phyloP scores from a whole-genome alignment of 1,140 invertebrate species.

The Paraescarpia echinospica region DNA sequence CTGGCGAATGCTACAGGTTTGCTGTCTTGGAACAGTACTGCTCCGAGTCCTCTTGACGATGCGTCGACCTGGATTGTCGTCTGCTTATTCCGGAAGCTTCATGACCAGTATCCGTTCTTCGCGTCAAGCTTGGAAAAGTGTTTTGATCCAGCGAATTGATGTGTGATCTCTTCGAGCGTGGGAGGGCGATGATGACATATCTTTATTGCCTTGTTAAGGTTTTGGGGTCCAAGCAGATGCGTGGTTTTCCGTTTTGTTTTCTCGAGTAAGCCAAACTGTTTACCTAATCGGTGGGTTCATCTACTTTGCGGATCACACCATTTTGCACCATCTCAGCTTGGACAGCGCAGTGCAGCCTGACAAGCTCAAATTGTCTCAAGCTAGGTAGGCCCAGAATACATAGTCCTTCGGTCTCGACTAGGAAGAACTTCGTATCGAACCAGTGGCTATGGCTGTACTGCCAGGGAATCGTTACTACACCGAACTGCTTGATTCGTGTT shows the following conservation, averaged over 20 bases:
- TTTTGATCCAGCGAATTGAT: no score
- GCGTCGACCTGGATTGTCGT: conserved; percentile 41
- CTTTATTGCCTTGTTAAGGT: no score
- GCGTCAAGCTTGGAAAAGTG: no score
- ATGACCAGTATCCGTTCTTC: no score
- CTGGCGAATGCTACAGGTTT: conserved; percentile 58
- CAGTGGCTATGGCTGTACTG: neutral
- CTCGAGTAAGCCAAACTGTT: no score
- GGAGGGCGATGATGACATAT: no score
- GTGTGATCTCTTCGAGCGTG: no score
- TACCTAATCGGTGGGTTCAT: no score
- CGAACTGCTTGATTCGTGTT: neutral
- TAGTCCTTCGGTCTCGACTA: neutral
- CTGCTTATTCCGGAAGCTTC: conserved; percentile 49
- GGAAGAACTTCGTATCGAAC: neutral
- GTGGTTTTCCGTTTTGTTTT: no score
- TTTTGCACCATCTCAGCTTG: no score
- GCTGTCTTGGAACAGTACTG: conserved; percentile 56
- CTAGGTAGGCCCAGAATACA: neutral
- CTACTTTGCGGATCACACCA: no score
- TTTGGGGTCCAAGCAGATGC: no score
- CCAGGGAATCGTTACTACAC: neutral
- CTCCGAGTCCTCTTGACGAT: conserved; percentile 51
- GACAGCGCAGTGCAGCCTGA: neutral
- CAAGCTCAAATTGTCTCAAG: neutral